A percentile compares a stretch with the other conserved stretches of the same genome.
phyloP scores from a whole-genome alignment of 2,888 invertebrate species.

The Phaedon cochleariae region DNA sequence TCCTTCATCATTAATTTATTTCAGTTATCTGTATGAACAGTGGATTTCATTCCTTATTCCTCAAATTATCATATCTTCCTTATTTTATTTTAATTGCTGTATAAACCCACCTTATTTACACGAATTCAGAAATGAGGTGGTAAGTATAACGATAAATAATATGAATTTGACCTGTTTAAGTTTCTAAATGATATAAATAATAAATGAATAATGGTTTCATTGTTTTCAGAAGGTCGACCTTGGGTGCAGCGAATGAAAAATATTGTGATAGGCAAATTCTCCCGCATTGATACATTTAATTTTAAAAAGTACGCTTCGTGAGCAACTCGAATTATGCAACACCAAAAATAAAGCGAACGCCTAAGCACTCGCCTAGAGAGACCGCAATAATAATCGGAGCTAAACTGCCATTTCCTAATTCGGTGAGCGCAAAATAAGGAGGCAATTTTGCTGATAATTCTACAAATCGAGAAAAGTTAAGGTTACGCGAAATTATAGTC shows the following conservation, averaged over 20 bases:
- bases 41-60: too few species aligned
- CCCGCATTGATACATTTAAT: background rate
- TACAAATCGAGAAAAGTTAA: background rate
- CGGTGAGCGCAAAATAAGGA: background rate
- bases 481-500: background rate
- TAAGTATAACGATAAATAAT: too few species aligned
- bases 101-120: too few species aligned
- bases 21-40: too few species aligned
- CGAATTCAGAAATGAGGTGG: too few species aligned
- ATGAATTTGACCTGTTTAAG: too few species aligned
- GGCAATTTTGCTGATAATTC: background rate
- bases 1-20: too few species aligned
- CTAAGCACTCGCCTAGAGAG: too few species aligned
- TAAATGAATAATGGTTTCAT: too few species aligned
- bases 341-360: background rate
- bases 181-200: too few species aligned
- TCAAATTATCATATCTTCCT: too few species aligned
- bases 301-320: background rate
- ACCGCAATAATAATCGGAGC: background rate
- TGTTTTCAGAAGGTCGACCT: background rate
- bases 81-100: too few species aligned
- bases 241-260: background rate
- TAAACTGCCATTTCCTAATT: background rate
- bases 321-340: background rate
- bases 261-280: background rate